These are phyloP conservation scores for Nebria salina DNA, from an alignment of 2,888 invertebrate genomes.

Conservation along the genomic window DNA sequence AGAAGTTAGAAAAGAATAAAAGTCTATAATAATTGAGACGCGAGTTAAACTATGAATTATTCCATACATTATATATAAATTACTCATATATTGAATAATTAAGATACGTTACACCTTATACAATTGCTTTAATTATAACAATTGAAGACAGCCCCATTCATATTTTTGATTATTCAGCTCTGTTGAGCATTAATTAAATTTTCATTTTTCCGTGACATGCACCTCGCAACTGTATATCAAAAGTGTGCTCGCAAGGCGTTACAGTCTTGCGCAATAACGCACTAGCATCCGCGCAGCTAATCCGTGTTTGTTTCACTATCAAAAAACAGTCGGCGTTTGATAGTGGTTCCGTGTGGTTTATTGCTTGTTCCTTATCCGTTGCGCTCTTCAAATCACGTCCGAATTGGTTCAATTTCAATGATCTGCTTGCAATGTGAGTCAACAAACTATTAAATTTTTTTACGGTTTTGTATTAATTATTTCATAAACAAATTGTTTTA, in stretches of 20 bases:
- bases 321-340: constrained; percentile 31
- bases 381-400: constrained; percentile 12
- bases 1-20: no score
- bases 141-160: not conserved
- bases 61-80: no score
- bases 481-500: not conserved
- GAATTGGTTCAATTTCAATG: not conserved
- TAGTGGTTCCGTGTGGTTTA: constrained; percentile 14
- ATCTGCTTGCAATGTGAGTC: constrained; percentile 31
- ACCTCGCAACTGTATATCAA: not conserved
- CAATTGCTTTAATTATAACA: not conserved
- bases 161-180: not conserved
- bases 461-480: not conserved
- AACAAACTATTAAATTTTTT: not conserved
- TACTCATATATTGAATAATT: no score
- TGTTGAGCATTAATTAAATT: not conserved
- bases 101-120: not conserved
- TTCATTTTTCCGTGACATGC: not conserved
- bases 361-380: constrained; percentile 13
- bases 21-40: no score
- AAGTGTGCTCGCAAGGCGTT: not conserved
- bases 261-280: not conserved
- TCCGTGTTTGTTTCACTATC: not conserved
- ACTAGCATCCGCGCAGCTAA: not conserved
- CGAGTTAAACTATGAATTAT: no score